These are phyloP conservation scores for Lacerta agilis DNA, from an alignment of 2,797 vertebrate species.

Conservation along the genomic window DNA sequence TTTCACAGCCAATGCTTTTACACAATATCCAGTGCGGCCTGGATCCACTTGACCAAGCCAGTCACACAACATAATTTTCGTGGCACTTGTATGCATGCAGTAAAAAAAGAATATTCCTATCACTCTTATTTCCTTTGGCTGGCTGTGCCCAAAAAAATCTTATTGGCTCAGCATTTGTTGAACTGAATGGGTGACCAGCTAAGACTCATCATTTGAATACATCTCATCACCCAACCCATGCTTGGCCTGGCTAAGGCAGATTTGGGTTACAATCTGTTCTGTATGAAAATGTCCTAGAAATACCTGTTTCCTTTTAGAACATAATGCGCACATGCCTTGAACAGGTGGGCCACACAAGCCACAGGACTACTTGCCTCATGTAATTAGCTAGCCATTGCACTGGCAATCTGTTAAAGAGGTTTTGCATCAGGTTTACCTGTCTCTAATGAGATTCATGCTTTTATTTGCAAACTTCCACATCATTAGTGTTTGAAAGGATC, in stretches of 20 bases:
- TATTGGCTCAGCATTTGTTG: neutral
- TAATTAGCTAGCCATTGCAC: neutral
- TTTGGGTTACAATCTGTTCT: neutral
- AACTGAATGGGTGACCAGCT: neutral
- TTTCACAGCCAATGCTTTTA: neutral
- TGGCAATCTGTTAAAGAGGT: conserved; percentile 5
- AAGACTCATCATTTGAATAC: neutral
- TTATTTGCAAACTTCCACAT: neutral
- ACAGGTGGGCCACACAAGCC: neutral
- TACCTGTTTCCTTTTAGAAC: neutral
- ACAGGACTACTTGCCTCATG: neutral
- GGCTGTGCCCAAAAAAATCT: neutral
- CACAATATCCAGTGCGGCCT: neutral
- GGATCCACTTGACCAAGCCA: neutral
- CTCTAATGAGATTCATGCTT: neutral
- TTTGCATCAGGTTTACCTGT: neutral
- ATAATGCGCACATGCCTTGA: neutral
- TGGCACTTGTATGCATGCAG: neutral
- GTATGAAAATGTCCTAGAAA: neutral
- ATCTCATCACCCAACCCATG: neutral
- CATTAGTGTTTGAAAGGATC: accelerated
- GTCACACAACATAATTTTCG: neutral
- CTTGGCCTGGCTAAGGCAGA: neutral
- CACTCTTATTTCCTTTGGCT: neutral
- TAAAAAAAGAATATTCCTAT: neutral